These are phyloP conservation scores for Crioceris asparagi DNA, from an alignment of 2,888 invertebrate genomes.

Conservation along the genomic window DNA sequence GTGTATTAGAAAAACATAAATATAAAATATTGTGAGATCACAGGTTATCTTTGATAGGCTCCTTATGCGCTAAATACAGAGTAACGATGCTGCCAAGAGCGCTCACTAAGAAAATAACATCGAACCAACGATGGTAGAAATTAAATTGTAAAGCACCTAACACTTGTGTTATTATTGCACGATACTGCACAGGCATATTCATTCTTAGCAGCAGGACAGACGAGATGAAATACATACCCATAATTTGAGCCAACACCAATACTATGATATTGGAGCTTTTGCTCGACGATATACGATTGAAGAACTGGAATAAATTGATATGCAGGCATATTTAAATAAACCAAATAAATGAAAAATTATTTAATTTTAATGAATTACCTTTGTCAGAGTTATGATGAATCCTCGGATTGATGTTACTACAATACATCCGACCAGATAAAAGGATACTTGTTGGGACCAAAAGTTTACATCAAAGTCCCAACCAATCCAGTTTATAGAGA, in stretches of 20 bases:
- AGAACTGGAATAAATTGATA: slow-evolving; percentile 63
- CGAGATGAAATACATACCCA: slow-evolving; percentile 99
- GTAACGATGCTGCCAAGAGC: slow-evolving; percentile 93
- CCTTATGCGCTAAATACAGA: slow-evolving; percentile 88
- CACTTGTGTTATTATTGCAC: slow-evolving; percentile 85
- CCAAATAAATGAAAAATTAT: background rate
- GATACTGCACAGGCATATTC: slow-evolving; percentile 98
- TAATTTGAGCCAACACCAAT: slow-evolving; percentile 90
- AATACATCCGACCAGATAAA: slow-evolving; percentile 92
- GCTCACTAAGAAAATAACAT: slow-evolving; percentile 96
- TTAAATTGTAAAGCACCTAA: slow-evolving; percentile 95
- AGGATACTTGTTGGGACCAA: slow-evolving; percentile 99
- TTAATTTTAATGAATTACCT: slow-evolving; percentile 48
- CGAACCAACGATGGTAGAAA: slow-evolving; percentile 99
- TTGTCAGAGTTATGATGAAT: slow-evolving; percentile 88
- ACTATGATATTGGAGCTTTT: slow-evolving; percentile 99
- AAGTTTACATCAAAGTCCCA: slow-evolving; percentile 93
- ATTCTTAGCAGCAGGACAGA: slow-evolving; percentile 94
- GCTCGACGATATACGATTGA: slow-evolving; percentile 97
- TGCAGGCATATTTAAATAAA: slow-evolving; percentile 1
- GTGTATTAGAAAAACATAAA: too few relatives aligned
- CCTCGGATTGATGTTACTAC: slow-evolving; percentile 97
- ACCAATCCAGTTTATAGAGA: slow-evolving; percentile 93
- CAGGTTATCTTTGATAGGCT: slow-evolving; percentile 31
- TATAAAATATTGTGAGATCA: too few relatives aligned